phyloP scores from a whole-genome alignment of 2,888 invertebrate genomes.

The Drosophila cracens region DNA sequence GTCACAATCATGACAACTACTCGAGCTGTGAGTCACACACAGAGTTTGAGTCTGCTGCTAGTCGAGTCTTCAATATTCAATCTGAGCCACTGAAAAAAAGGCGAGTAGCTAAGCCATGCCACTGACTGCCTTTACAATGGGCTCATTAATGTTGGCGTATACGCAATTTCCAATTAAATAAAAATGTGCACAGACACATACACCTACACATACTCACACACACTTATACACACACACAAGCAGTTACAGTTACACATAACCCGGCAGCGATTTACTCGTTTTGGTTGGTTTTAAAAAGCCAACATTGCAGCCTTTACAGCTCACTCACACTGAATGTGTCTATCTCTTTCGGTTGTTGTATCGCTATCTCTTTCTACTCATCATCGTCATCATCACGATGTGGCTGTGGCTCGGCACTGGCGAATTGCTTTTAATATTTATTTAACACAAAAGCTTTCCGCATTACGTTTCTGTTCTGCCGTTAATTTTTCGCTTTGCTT shows the following conservation, averaged over 20 bases:
- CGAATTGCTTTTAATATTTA: conserved; percentile 79
- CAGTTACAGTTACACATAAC: conserved; percentile 13
- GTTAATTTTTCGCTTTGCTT: conserved; percentile 81
- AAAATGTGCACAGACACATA: conserved; percentile 46
- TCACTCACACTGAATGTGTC: conserved; percentile 30
- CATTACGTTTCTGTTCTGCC: conserved; percentile 71
- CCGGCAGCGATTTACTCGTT: conserved; percentile 60
- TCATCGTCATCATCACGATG: conserved; percentile 40
- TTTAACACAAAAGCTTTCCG: conserved; percentile 80
- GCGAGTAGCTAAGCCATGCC: conserved; percentile 45
- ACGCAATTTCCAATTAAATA: conserved; percentile 80
- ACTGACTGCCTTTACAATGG: conserved; percentile 60
- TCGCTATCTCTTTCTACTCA: conserved; percentile 15
- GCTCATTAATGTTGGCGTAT: conserved; percentile 76
- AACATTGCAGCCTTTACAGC: conserved; percentile 51
- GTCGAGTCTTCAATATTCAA: conserved; percentile 24
- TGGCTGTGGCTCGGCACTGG: conserved; percentile 50
- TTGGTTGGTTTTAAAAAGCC: conserved; percentile 64
- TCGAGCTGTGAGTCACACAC: conserved; percentile 26
- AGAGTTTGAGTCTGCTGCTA: conserved; percentile 25
- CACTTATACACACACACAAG: conserved; percentile 1
- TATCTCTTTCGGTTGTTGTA: background rate
- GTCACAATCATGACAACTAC: conserved; percentile 78
- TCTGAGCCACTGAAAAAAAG: conserved; percentile 18
- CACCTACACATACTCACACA: conserved; percentile 1